Evolutionary conservation across 92 coral and sea anemone genomes (phyloP).

Genomic region (Phenganax subtilis): DNA sequence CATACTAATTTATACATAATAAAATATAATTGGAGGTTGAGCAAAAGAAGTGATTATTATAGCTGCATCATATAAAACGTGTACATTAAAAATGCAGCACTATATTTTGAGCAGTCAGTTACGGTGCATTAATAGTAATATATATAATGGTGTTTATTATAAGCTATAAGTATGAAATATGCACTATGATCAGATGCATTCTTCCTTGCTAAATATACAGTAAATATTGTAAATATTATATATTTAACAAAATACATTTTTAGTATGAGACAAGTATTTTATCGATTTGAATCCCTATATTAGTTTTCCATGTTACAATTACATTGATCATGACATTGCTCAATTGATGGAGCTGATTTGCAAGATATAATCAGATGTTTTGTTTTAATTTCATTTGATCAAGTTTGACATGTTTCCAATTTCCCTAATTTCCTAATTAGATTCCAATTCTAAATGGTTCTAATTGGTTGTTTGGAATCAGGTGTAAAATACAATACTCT

Average conservation of each 20-base stretch:
- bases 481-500: slow-evolving; percentile 16
- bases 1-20: slow-evolving; percentile 11
- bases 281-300: neutral
- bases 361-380: too few species aligned
- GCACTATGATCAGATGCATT: neutral
- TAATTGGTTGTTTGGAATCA: neutral
- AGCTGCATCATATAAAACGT: too few species aligned
- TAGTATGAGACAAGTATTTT: neutral
- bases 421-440: too few species aligned
- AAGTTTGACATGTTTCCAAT: neutral
- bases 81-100: too few species aligned
- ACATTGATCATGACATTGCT: neutral
- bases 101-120: too few species aligned
- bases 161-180: neutral
- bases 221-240: neutral
- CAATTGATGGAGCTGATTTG: too few species aligned
- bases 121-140: too few species aligned
- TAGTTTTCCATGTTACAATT: neutral
- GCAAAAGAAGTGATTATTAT: too few species aligned
- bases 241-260: neutral
- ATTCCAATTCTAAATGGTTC: neutral
- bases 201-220: neutral
- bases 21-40: too few species aligned
- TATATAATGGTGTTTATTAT: neutral
- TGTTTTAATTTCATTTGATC: too few species aligned